Conservation (phyloP, 2,888 invertebrate species). For the Gastracanthus pulcherrimus region DNA sequence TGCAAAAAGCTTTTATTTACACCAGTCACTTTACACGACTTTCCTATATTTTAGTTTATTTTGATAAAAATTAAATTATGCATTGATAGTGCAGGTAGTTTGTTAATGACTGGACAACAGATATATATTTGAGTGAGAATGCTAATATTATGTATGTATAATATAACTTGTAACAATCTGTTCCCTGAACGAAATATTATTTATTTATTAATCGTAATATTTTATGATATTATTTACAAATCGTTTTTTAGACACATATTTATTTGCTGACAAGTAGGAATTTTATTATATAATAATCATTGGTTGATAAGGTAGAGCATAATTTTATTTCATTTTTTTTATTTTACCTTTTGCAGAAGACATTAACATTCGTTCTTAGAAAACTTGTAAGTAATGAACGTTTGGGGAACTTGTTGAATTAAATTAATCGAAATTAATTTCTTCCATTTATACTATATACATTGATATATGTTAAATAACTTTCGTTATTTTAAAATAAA, state of each 20-base stretch:
- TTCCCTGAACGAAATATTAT: not conserved
- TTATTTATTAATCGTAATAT: not conserved
- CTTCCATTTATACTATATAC: not conserved
- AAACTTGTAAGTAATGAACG: not conserved
- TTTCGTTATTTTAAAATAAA: not conserved
- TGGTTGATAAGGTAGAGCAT: not conserved
- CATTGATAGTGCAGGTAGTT: not conserved
- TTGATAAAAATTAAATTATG: not conserved
- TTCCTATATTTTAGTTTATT: not conserved
- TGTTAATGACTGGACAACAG: not conserved
- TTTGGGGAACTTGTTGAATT: not conserved
- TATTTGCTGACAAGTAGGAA: not conserved
- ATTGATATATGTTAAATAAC: not conserved
- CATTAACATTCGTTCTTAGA: no score
- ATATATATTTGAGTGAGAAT: not conserved
- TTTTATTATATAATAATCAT: not conserved
- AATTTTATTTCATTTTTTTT: not conserved
- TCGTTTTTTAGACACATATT: not conserved
- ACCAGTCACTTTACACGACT: not conserved
- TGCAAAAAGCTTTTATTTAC: not conserved
- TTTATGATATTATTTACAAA: not conserved
- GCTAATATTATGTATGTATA: not conserved
- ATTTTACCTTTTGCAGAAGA: not conserved
- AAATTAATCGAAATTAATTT: not conserved
- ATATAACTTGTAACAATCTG: not conserved